Evolutionary conservation across 2,113 vertebrate genomes (phyloP).

Genomic region (Oryzias celebensis): DNA sequence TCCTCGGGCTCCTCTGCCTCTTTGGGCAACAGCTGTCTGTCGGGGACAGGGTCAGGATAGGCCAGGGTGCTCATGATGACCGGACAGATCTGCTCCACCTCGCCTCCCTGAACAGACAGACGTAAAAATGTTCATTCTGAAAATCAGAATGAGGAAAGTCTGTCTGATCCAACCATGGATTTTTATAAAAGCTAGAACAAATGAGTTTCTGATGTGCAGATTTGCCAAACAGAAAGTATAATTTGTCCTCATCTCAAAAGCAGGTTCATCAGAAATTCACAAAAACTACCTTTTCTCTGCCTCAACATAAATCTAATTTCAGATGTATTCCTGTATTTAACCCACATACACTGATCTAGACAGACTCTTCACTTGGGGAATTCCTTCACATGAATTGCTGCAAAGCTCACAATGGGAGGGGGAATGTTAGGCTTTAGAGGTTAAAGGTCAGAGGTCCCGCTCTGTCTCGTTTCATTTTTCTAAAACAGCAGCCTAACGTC

Average conservation of each 20-base stretch:
- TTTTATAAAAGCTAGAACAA: too few relatives aligned
- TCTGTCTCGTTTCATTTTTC: slow-evolving; percentile 19
- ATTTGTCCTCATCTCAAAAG: too few relatives aligned
- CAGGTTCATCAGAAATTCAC: too few relatives aligned
- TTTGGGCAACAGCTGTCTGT: slow-evolving; percentile 73
- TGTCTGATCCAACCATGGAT: too few relatives aligned
- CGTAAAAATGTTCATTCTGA: too few relatives aligned
- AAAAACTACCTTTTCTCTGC: too few relatives aligned
- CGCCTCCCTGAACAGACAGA: slow-evolving; percentile 68
- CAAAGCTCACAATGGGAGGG: slow-evolving; percentile 7
- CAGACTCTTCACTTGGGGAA: slow-evolving; percentile 23
- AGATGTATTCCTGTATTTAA: too few relatives aligned
- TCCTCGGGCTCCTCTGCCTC: slow-evolving; percentile 77
- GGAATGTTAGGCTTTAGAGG: not conserved
- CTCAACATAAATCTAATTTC: too few relatives aligned
- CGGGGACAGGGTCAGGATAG: slow-evolving; percentile 65
- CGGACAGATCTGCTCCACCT: slow-evolving; percentile 70
- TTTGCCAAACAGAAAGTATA: too few relatives aligned
- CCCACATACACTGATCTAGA: too few relatives aligned
- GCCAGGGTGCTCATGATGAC: slow-evolving; percentile 82
- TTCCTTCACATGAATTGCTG: slow-evolving; percentile 46
- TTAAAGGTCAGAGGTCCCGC: slow-evolving; percentile 43
- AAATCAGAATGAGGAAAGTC: too few relatives aligned
- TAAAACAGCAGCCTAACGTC: slow-evolving; percentile 34
- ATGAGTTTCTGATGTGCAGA: too few relatives aligned